Conservation (phyloP, 2,113 vertebrate genomes). For the Quiscalus mexicanus region DNA sequence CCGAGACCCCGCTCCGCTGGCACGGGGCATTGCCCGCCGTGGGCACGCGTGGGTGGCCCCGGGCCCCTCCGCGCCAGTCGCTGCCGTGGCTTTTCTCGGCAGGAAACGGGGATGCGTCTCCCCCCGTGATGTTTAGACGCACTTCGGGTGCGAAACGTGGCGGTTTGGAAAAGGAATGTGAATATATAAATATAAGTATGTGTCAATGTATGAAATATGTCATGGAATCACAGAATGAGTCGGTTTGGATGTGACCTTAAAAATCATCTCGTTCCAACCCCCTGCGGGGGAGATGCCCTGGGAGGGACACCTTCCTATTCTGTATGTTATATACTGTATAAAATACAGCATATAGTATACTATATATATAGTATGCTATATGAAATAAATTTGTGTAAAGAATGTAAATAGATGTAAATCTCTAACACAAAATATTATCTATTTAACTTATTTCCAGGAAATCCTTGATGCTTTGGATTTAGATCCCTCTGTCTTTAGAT, state of each 20-base stretch:
- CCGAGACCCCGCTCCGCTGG: neutral
- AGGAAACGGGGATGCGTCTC: neutral
- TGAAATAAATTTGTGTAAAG: neutral
- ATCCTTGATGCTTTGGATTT: neutral
- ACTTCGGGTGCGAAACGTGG: neutral
- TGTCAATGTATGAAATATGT: neutral
- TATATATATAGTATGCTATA: neutral
- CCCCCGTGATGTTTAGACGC: neutral
- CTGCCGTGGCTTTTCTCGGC: neutral
- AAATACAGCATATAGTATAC: neutral
- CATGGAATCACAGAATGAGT: neutral
- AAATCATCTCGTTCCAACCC: neutral
- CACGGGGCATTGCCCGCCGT: rapidly evolving
- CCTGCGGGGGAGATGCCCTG: neutral
- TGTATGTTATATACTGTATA: neutral
- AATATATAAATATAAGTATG: neutral
- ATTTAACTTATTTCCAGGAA: neutral
- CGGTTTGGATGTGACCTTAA: neutral
- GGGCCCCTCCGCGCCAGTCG: neutral
- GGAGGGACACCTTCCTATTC: neutral
- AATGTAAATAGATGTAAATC: neutral
- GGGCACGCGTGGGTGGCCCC: neutral
- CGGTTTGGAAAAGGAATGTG: neutral
- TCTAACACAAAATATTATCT: neutral
- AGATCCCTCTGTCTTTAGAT: neutral